These are phyloP conservation scores for Osmerus eperlanus DNA, from an alignment of 2,113 vertebrate species.

Conservation along the genomic window DNA sequence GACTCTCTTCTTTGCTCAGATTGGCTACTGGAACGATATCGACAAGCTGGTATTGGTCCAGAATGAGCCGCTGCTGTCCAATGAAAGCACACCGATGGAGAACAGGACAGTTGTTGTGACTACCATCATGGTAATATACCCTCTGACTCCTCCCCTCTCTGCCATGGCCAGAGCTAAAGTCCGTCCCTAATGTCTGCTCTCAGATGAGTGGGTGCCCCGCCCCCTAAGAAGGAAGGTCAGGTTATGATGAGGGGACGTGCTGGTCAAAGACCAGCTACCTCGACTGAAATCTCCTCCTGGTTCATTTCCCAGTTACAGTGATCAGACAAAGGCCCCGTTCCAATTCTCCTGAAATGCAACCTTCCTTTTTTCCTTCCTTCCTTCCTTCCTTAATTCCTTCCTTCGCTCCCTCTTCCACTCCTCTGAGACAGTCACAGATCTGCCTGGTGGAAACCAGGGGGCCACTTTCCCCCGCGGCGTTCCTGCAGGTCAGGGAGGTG, in stretches of 20 bases:
- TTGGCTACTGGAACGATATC: constrained; percentile 98
- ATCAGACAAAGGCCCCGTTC: neutral
- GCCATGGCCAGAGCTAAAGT: neutral
- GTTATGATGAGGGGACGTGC: neutral
- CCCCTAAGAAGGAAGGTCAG: neutral
- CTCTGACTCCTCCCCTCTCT: constrained; percentile 42
- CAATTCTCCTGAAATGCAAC: neutral
- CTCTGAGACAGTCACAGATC: too few relatives aligned
- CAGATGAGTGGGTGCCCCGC: neutral
- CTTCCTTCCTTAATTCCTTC: too few relatives aligned
- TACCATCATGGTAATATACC: constrained; percentile 93
- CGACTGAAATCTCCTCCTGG: neutral
- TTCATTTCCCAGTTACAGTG: neutral
- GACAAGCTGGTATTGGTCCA: constrained; percentile 97
- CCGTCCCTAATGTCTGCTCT: neutral
- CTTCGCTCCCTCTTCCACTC: too few relatives aligned
- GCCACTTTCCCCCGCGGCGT: too few relatives aligned
- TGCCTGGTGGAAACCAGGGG: neutral
- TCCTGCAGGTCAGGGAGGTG: too few relatives aligned
- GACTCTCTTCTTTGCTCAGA: constrained; percentile 50
- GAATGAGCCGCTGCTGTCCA: constrained; percentile 84
- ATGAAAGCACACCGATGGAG: constrained; percentile 89
- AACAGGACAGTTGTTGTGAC: constrained; percentile 96
- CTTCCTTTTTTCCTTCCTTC: too few relatives aligned
- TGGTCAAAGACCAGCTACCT: too few relatives aligned